A percentile compares a stretch with the other conserved stretches of the same genome.
phyloP scores from a whole-genome alignment of 1,140 invertebrate species.

The Sycobia sp. region DNA sequence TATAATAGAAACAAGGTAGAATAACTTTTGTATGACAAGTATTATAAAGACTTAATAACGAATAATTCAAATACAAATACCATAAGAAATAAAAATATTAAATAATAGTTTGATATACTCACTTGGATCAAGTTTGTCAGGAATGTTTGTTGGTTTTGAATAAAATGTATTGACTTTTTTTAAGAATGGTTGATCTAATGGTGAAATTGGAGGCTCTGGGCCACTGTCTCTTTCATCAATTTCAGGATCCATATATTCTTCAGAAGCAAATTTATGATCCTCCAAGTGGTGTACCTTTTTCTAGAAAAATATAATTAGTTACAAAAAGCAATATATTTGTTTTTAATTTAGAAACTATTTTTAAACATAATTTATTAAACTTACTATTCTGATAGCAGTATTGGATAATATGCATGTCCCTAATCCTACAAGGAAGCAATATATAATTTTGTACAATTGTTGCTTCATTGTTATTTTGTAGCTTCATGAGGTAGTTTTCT shows the following conservation, averaged over 20 bases:
- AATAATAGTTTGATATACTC: constrained; percentile 16
- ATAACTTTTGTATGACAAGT: no score
- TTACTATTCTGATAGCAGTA: constrained; percentile 10
- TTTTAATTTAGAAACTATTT: background rate
- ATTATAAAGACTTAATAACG: no score
- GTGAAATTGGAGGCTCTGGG: constrained; percentile 17
- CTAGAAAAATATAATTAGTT: background rate
- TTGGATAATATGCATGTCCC: background rate
- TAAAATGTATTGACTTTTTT: constrained; percentile 8
- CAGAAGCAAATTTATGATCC: constrained; percentile 27
- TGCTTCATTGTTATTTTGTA: constrained; percentile 12
- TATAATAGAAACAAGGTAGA: no score
- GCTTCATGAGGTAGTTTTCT: constrained; percentile 22
- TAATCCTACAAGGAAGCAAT: constrained; percentile 6
- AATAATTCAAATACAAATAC: no score
- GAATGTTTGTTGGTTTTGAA: background rate
- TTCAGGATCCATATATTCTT: constrained; percentile 32
- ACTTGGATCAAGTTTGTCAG: constrained; percentile 40
- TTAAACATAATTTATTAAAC: no score
- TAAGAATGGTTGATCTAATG: constrained; percentile 17
- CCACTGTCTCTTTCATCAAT: constrained; percentile 33
- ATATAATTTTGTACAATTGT: constrained; percentile 4
- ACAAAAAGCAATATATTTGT: no score
- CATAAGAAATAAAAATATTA: background rate
- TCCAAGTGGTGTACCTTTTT: constrained; percentile 30